Conservation (phyloP, 2,888 invertebrate genomes). For the Meteorus colon region DNA sequence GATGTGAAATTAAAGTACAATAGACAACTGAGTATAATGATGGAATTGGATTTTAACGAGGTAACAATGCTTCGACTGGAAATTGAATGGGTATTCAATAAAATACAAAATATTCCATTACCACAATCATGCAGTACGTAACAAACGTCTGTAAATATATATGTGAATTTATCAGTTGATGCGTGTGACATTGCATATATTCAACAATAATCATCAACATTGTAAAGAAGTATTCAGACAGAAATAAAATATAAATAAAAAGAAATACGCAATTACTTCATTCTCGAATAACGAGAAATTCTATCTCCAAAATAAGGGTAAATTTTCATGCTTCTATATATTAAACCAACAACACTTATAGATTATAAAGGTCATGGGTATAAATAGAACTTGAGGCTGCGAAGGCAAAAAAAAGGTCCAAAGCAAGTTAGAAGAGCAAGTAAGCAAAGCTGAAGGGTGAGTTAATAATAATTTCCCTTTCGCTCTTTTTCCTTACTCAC, state of each 20-base stretch:
- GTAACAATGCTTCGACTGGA: neutral
- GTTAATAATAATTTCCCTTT: neutral
- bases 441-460: neutral
- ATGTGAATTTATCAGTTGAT: neutral
- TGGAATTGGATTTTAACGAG: neutral
- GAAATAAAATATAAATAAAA: neutral
- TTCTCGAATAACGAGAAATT: neutral
- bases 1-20: neutral
- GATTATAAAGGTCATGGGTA: neutral
- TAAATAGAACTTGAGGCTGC: neutral
- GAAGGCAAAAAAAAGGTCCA: conserved; percentile 8
- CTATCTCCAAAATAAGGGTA: neutral
- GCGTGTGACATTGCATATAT: neutral
- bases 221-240: neutral
- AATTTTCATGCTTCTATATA: conserved; percentile 1
- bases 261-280: neutral
- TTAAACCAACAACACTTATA: conserved; percentile 14
- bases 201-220: neutral
- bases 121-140: neutral
- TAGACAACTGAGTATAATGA: neutral
- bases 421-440: neutral
- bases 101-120: neutral
- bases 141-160: neutral
- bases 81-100: neutral
- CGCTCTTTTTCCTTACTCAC: neutral